These are phyloP conservation scores for Acrossocheilus fasciatus DNA, from an alignment of 2,797 vertebrate genomes.

Conservation along the genomic window DNA sequence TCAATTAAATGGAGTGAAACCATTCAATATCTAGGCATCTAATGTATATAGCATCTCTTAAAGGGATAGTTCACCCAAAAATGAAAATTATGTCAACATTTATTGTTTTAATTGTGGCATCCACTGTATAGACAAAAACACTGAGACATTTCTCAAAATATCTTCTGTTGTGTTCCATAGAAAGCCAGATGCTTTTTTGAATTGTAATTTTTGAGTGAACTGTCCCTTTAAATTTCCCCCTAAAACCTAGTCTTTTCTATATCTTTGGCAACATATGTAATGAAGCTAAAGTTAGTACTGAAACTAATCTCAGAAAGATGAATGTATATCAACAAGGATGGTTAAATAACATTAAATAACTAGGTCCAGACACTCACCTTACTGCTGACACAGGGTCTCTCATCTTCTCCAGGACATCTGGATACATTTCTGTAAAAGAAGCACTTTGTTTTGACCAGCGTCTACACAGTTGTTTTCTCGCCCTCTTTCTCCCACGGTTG, in stretches of 20 bases:
- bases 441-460: conserved; percentile 50
- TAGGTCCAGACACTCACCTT: conserved; percentile 47
- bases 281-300: neutral
- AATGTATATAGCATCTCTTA: neutral
- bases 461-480: conserved; percentile 37
- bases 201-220: neutral
- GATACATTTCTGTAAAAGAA: conserved; percentile 51
- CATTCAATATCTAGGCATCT: neutral
- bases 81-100: neutral
- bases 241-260: neutral
- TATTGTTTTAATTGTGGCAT: neutral
- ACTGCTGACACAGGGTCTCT: conserved; percentile 23
- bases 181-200: neutral
- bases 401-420: conserved; percentile 44
- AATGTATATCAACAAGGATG: neutral
- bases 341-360: neutral
- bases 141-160: neutral
- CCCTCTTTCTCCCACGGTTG: conserved; percentile 54
- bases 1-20: neutral
- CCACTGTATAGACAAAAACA: neutral
- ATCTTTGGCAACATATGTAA: neutral
- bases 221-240: neutral
- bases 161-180: neutral
- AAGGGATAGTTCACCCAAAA: neutral
- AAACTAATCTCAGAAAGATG: neutral